These are phyloP conservation scores for Rhinoderma darwinii DNA, from an alignment of 2,113 vertebrate species.

Conservation along the genomic window DNA sequence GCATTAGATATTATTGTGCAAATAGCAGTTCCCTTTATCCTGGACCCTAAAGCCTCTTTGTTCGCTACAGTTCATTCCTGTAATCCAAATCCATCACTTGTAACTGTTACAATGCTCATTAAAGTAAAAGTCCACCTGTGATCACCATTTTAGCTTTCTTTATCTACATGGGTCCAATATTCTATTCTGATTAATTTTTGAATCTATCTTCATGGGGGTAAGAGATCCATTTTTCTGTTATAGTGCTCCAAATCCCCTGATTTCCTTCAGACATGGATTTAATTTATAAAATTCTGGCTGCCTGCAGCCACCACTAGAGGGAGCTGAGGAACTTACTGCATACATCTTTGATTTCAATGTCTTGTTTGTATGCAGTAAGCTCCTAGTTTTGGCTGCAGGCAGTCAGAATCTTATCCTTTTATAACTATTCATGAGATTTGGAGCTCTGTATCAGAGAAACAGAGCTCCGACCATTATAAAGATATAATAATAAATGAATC, in stretches of 20 bases:
- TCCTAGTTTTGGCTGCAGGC: too few relatives aligned
- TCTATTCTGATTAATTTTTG: not conserved
- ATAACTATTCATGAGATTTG: too few relatives aligned
- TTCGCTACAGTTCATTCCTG: not conserved
- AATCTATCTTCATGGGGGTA: not conserved
- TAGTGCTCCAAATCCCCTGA: not conserved
- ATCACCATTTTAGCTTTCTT: not conserved
- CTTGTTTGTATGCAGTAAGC: too few relatives aligned
- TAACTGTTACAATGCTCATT: not conserved
- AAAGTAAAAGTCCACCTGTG: not conserved
- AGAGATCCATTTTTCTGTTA: not conserved
- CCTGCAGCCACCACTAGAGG: too few relatives aligned
- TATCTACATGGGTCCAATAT: not conserved
- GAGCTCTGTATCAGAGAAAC: too few relatives aligned
- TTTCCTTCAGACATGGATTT: too few relatives aligned
- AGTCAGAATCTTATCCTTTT: too few relatives aligned
- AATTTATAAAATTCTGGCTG: too few relatives aligned
- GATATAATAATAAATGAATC: not conserved
- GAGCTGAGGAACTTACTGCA: too few relatives aligned
- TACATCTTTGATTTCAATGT: too few relatives aligned
- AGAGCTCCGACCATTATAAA: not conserved
- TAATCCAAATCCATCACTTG: not conserved
- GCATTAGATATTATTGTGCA: not conserved
- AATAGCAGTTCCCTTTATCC: not conserved
- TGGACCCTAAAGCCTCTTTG: not conserved